phyloP scores from a whole-genome alignment of 2,888 invertebrate genomes.

The Hypsopygia costalis region DNA sequence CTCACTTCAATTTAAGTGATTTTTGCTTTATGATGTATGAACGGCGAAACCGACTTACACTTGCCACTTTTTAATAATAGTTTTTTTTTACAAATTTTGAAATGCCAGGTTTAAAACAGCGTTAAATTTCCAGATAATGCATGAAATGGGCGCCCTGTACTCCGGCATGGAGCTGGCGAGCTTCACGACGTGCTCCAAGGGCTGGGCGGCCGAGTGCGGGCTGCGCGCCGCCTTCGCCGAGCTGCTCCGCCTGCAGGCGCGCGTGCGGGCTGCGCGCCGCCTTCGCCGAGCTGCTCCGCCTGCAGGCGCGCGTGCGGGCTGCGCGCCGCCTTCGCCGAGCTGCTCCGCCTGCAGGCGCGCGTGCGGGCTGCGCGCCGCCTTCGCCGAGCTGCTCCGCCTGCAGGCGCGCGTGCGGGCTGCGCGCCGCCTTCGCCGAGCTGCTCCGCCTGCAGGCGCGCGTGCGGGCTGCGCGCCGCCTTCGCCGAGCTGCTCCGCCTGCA shows the following conservation, averaged over 20 bases:
- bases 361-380: constrained; percentile 93
- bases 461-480: constrained; percentile 92
- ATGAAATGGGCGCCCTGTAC: constrained; percentile 94
- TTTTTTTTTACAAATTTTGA: too few relatives aligned
- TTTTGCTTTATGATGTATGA: too few relatives aligned
- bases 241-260: constrained; percentile 89
- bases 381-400: constrained; percentile 92
- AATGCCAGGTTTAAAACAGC: too few relatives aligned
- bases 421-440: constrained; percentile 95
- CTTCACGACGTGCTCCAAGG: constrained; percentile 97
- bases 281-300: constrained; percentile 91
- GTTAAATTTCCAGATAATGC: constrained; percentile 88
- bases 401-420: constrained; percentile 87
- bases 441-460: constrained; percentile 89
- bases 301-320: constrained; percentile 89
- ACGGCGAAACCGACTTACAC: too few relatives aligned
- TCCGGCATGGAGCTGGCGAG: constrained; percentile 91
- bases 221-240: constrained; percentile 95
- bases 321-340: constrained; percentile 94
- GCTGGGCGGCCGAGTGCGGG: constrained; percentile 95
- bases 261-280: constrained; percentile 92
- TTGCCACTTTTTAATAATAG: too few relatives aligned
- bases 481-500: constrained; percentile 92
- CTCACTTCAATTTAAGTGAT: too few relatives aligned
- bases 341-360: constrained; percentile 89